Conservation (phyloP, 2,888 invertebrate genomes). For the Polyommatus iphigenia region DNA sequence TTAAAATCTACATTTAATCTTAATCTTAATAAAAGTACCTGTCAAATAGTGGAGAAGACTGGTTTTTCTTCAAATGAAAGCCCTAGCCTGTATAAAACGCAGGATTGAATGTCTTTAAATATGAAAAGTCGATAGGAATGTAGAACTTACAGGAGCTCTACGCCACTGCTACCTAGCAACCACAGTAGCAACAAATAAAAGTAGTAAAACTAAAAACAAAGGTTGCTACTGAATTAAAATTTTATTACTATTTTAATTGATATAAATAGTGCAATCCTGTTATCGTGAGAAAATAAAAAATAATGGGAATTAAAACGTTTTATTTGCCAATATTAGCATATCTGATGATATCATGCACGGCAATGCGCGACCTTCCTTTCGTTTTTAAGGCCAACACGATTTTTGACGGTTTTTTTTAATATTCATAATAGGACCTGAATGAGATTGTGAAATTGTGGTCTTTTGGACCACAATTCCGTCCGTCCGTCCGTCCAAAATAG, state of each 20-base stretch:
- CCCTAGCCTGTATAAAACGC: no score
- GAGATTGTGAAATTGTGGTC: not conserved
- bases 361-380: slow-evolving; percentile 22
- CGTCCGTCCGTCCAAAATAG: no score
- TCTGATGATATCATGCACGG: slow-evolving; percentile 17
- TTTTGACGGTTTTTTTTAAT: not conserved
- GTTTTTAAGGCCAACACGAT: slow-evolving; percentile 20
- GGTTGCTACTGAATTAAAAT: not conserved
- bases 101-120: no score
- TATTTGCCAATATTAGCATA: slow-evolving; percentile 18
- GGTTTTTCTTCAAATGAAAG: no score
- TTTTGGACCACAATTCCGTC: no score
- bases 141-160: not conserved
- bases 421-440: not conserved
- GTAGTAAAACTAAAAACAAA: no score
- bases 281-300: not conserved
- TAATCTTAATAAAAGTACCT: no score
- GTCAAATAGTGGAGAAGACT: no score
- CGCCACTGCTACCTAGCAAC: not conserved
- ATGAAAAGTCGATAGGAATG: not conserved
- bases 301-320: slow-evolving; percentile 11
- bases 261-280: slow-evolving; percentile 2
- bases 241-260: not conserved
- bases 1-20: no score
- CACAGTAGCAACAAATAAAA: no score